Conservation (phyloP, 2,888 invertebrate genomes). For the Tipula unca region DNA sequence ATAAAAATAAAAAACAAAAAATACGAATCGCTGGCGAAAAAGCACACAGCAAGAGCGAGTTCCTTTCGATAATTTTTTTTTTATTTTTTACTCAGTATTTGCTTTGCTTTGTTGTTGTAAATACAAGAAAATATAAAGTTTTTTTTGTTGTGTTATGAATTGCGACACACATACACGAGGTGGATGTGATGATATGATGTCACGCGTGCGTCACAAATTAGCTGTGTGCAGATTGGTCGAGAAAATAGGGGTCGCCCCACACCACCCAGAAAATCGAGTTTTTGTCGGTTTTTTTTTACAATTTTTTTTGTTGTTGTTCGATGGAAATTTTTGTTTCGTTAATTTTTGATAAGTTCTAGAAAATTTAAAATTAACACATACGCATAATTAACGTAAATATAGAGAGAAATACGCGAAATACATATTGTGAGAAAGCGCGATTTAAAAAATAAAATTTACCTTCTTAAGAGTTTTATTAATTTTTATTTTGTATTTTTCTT, state of each 20-base stretch:
- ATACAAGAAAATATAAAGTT: neutral
- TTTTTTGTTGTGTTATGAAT: neutral
- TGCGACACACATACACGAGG: slow-evolving; percentile 20
- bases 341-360: neutral
- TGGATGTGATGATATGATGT: slow-evolving; percentile 21
- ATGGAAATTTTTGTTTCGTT: neutral
- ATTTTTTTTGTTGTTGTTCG: neutral
- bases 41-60: neutral
- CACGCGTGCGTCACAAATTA: slow-evolving; percentile 23
- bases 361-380: neutral
- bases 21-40: neutral
- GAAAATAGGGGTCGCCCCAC: slow-evolving; percentile 8
- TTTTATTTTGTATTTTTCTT: neutral
- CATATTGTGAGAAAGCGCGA: neutral
- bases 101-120: neutral
- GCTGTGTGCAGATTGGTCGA: neutral
- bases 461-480: neutral
- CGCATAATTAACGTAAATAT: neutral
- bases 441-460: neutral
- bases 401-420: neutral
- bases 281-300: neutral
- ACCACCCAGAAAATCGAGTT: slow-evolving; percentile 14
- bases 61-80: slow-evolving; percentile 17
- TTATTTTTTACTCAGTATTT: slow-evolving; percentile 2
- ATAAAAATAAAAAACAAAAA: neutral